Evolutionary conservation across 2,888 invertebrate genomes (phyloP).

Genomic region (Morpho helenor): DNA sequence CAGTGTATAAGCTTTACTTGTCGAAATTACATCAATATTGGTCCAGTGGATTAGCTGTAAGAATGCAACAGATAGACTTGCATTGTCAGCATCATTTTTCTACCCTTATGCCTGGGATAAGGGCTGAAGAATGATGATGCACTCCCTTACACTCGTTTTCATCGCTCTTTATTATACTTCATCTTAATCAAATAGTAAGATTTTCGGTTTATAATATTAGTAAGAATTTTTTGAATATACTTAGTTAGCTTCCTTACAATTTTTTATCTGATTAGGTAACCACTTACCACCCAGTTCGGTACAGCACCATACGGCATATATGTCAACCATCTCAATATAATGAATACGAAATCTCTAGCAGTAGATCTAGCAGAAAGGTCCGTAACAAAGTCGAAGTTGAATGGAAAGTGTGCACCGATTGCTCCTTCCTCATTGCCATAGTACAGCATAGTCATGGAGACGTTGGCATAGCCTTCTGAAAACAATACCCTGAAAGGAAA

Average conservation of each 20-base stretch:
- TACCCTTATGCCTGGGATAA: too few relatives aligned
- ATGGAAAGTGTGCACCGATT: slow-evolving; percentile 80
- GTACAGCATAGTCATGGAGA: slow-evolving; percentile 78
- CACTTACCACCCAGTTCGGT: slow-evolving; percentile 83
- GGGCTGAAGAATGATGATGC: too few relatives aligned
- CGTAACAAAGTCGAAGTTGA: slow-evolving; percentile 82
- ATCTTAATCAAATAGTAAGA: neutral
- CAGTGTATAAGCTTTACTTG: too few relatives aligned
- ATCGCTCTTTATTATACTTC: too few relatives aligned
- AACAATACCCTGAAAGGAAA: slow-evolving; percentile 69
- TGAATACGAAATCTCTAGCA: slow-evolving; percentile 67
- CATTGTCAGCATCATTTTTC: too few relatives aligned
- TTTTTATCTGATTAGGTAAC: too few relatives aligned
- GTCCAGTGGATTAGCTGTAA: neutral
- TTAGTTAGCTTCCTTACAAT: too few relatives aligned
- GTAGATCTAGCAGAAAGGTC: slow-evolving; percentile 61
- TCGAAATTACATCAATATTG: neutral
- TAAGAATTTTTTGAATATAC: too few relatives aligned
- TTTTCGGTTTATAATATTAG: neutral
- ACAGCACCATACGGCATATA: slow-evolving; percentile 77
- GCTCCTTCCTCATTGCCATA: slow-evolving; percentile 71
- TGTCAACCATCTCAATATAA: slow-evolving; percentile 78
- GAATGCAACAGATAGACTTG: neutral
- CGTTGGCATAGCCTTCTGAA: slow-evolving; percentile 80
- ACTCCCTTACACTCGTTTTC: too few relatives aligned